Conservation (phyloP, 2,113 vertebrate genomes). For the Zapornia atra region DNA sequence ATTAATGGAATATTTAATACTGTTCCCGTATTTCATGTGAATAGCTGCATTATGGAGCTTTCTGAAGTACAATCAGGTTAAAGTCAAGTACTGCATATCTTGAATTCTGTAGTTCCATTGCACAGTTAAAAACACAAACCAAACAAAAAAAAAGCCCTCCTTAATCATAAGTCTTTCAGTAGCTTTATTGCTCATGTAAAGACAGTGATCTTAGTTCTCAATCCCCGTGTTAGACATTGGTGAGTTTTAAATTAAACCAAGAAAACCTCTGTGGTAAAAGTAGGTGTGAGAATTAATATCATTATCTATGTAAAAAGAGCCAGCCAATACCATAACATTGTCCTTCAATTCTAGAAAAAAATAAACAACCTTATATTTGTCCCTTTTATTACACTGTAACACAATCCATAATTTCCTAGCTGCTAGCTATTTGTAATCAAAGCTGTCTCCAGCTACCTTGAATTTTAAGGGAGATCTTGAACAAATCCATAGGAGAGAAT, state of each 20-base stretch:
- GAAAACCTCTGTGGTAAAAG: neutral
- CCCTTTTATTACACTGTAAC: neutral
- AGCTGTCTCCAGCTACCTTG: neutral
- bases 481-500: neutral
- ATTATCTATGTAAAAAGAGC: neutral
- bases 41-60: neutral
- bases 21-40: neutral
- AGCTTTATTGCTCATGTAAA: neutral
- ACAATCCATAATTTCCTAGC: neutral
- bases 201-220: neutral
- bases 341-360: neutral
- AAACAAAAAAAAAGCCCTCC: neutral
- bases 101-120: neutral
- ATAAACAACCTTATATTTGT: neutral
- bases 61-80: neutral
- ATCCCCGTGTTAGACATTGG: neutral
- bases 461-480: neutral
- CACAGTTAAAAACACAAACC: neutral
- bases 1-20: neutral
- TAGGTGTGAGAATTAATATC: neutral
- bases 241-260: neutral
- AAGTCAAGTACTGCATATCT: neutral
- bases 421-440: neutral
- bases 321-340: neutral
- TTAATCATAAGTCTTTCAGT: neutral